These are phyloP conservation scores for Enoplosus armatus DNA, from an alignment of 2,797 vertebrate genomes.

Conservation along the genomic window DNA sequence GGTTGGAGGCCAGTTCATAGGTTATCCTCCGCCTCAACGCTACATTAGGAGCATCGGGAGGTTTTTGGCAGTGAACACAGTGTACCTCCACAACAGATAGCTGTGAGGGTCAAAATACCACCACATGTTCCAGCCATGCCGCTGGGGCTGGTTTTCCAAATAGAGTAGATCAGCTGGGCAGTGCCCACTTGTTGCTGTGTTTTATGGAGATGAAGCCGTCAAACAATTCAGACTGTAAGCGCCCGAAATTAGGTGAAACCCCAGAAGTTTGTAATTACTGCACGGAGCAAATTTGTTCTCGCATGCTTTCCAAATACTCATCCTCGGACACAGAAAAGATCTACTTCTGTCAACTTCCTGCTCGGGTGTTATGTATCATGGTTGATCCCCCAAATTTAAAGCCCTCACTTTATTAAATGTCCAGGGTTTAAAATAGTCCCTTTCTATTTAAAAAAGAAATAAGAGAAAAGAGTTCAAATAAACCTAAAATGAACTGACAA, in stretches of 20 bases:
- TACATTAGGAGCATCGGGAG: conserved; percentile 45
- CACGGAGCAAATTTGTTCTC: neutral
- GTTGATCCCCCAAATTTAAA: neutral
- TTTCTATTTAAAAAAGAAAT: too few species aligned
- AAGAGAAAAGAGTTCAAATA: too few species aligned
- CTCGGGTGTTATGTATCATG: conserved; percentile 13
- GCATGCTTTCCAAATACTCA: conserved; percentile 3
- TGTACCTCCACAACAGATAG: conserved; percentile 54
- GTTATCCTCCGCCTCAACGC: conserved; percentile 65
- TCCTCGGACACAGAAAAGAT: neutral
- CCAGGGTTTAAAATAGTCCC: too few species aligned
- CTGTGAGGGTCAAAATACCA: conserved; percentile 59
- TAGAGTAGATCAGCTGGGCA: conserved; percentile 14
- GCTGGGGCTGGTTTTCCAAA: conserved; percentile 31
- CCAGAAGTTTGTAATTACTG: conserved; percentile 12
- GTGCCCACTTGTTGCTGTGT: conserved; percentile 47
- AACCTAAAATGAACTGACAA: too few species aligned
- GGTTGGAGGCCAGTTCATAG: conserved; percentile 77
- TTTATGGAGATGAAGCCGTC: conserved; percentile 19
- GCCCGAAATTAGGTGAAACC: neutral
- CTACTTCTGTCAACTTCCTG: neutral
- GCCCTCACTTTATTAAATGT: neutral
- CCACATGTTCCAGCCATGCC: conserved; percentile 36
- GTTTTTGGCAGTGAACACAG: conserved; percentile 58
- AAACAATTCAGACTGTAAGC: neutral